Evolutionary conservation across 2,113 vertebrate species (phyloP).

Genomic region (Malurus cyaneus): DNA sequence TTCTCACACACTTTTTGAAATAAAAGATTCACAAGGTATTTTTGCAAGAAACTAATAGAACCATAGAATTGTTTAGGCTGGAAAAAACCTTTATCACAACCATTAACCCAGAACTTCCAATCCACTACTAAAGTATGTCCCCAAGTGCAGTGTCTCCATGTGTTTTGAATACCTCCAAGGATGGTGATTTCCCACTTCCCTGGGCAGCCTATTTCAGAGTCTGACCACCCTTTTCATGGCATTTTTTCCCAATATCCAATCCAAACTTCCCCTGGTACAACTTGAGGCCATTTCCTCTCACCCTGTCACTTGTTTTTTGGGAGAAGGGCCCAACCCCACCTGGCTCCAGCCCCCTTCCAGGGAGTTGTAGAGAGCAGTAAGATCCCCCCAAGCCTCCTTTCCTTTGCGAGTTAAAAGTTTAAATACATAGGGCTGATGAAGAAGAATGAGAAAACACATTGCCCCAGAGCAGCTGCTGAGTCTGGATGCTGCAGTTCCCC

Average conservation of each 20-base stretch:
- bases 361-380: neutral
- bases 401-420: neutral
- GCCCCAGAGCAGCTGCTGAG: neutral
- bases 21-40: neutral
- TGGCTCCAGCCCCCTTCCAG: neutral
- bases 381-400: neutral
- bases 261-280: neutral
- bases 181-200: neutral
- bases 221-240: neutral
- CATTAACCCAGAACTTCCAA: neutral
- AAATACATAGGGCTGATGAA: neutral
- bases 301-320: neutral
- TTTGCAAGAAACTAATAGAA: neutral
- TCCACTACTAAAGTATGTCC: neutral
- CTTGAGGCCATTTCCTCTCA: neutral
- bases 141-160: neutral
- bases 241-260: neutral
- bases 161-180: neutral
- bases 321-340: neutral
- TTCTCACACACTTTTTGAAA: neutral
- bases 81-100: neutral
- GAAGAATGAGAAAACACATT: neutral
- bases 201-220: neutral
- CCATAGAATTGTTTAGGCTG: neutral
- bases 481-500: neutral